Base-by-base conservation (phyloP, 30 jellyfish, hydroid and myxozoan genomes). In the Aurelia aurita complex sp. Pacific region DNA sequence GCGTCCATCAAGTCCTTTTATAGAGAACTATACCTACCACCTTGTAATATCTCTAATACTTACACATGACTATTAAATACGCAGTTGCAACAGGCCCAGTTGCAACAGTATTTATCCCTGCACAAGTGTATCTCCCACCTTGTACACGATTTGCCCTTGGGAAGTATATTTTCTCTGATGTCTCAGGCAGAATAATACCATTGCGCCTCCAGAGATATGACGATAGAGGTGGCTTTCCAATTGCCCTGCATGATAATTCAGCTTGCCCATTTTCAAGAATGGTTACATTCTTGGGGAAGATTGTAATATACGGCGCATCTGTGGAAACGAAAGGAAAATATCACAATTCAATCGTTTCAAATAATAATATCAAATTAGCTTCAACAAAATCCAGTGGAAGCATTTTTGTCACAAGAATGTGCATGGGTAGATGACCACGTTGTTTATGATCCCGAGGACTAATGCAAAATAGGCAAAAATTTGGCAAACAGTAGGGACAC, bases 101-200 rank as follows among this genome's bases (percentile, higher is more conserved):
- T 5, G 96, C 98, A 57, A 83, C 94, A 5, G 85, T 64, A 81
- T 89, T 94, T n/a, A 73, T 67, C 7, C 96, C 98, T 35, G 96
- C 96, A 75, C 98, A 94, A 7, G 92, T 86, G 71, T 92, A 92
- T 15, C 17, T 71, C 11, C 98, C 98, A 61, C 79, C 91, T 62
- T 92, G 96, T 9, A 12, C 35, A 10, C 96, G 87, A 14, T 84
- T 66, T 18, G 88, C 89, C 35, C 65, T 60, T 32, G 73, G 73
- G 63, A 86, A 73, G 35, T 55, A 55, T 16, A 86, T 69, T 72
- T 73, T 61, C 46, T 77, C 89, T 19, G 76, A 5, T 9, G 89
- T 50, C 13, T 73, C 85, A 0, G 81, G 60, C 17, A 65, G 19
- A 11, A 79, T 72, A 10, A 60, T 72, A 7, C 88, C 96, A 72